Conservation (phyloP, 2,797 vertebrate species). For the Perdix hodgsoniae region DNA sequence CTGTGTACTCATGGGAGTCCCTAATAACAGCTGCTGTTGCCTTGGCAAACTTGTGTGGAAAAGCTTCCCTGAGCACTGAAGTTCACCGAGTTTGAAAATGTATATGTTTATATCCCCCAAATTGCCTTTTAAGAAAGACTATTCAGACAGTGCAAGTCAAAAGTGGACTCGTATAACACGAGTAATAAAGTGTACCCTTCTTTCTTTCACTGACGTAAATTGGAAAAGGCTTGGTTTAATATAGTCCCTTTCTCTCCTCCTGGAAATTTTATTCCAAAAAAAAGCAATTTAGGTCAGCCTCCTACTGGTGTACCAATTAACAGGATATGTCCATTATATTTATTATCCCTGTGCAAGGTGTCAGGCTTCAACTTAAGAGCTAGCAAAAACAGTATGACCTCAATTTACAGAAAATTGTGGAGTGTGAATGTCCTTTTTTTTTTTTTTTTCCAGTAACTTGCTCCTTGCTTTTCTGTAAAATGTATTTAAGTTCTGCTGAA, state of each 20-base stretch:
- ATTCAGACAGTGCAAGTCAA: slow-evolving; percentile 38
- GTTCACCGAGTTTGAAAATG: slow-evolving; percentile 40
- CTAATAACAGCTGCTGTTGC: slow-evolving; percentile 21
- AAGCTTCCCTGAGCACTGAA: slow-evolving; percentile 23
- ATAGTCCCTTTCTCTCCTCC: background rate
- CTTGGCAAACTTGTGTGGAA: slow-evolving; percentile 10
- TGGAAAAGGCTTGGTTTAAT: slow-evolving; percentile 33
- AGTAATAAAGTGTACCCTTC: slow-evolving; percentile 47
- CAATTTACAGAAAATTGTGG: slow-evolving; percentile 18
- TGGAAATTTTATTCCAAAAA: slow-evolving; percentile 47
- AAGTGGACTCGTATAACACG: background rate
- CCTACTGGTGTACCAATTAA: slow-evolving; percentile 50
- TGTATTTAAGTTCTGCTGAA: background rate
- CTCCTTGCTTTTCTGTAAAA: background rate
- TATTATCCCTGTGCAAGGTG: slow-evolving; percentile 36
- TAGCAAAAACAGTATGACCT: slow-evolving; percentile 9
- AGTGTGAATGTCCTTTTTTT: background rate
- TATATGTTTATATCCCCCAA: slow-evolving; percentile 35
- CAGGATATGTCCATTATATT: slow-evolving; percentile 17
- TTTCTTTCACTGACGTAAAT: slow-evolving; percentile 16
- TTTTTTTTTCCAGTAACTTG: slow-evolving; percentile 2
- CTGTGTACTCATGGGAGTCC: background rate
- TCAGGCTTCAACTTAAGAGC: slow-evolving; percentile 33
- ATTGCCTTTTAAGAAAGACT: slow-evolving; percentile 30
- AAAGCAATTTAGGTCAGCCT: slow-evolving; percentile 43